phyloP scores from a whole-genome alignment of 1,140 invertebrate species.

The Elymnias hypermnestra region DNA sequence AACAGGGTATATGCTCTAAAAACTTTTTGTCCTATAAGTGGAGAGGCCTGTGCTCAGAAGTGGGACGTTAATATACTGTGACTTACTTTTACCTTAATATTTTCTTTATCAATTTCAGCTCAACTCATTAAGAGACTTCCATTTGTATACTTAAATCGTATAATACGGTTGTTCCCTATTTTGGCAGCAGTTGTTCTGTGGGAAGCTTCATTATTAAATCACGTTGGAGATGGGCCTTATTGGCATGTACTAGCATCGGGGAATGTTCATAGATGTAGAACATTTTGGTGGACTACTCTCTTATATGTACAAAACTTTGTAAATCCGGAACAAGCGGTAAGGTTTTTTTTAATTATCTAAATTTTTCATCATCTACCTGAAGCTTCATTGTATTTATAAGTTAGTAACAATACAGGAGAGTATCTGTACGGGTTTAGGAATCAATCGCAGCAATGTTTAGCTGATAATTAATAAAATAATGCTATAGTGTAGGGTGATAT shows the following conservation, averaged over 20 bases:
- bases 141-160: conserved; percentile 72
- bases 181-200: conserved; percentile 76
- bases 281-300: conserved; percentile 49
- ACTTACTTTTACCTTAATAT: too few species aligned
- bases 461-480: too few species aligned
- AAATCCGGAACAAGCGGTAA: conserved; percentile 35
- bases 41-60: too few species aligned
- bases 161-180: conserved; percentile 77
- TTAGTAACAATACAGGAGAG: too few species aligned
- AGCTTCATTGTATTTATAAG: neutral
- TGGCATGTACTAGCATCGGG: conserved; percentile 42
- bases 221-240: conserved; percentile 77
- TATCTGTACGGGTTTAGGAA: too few species aligned
- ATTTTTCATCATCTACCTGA: neutral
- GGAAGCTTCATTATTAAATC: conserved; percentile 74
- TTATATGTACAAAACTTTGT: conserved; percentile 51
- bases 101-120: conserved; percentile 31
- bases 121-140: conserved; percentile 38
- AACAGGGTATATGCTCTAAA: too few species aligned
- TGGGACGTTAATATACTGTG: too few species aligned
- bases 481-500: too few species aligned
- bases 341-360: conserved; percentile 2
- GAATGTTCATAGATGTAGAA: conserved; percentile 30
- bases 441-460: too few species aligned
- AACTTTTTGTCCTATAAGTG: too few species aligned